These are phyloP conservation scores for Drosophila dives DNA, from an alignment of 2,888 invertebrate species.

Conservation along the genomic window DNA sequence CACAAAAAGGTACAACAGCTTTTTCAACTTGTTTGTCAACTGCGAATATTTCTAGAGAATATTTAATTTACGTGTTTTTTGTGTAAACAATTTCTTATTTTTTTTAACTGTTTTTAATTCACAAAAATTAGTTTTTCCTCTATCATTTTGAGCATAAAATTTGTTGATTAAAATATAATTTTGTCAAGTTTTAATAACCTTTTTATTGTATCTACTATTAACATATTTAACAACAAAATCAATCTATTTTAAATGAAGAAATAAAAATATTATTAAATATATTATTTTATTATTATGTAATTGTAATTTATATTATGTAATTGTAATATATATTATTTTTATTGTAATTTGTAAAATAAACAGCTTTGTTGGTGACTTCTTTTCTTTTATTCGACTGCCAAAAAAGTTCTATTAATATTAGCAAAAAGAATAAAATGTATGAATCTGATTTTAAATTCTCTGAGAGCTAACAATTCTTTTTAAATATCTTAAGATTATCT, in stretches of 20 bases:
- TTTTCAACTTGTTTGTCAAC: conserved; percentile 6
- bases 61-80: background rate
- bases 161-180: background rate
- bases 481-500: too few species aligned
- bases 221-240: background rate
- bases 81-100: background rate
- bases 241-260: background rate
- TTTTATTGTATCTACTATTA: too few species aligned
- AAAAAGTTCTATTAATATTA: background rate
- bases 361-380: background rate
- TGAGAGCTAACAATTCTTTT: background rate
- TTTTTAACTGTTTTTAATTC: too few species aligned
- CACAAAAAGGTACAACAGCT: conserved; percentile 14
- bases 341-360: too few species aligned
- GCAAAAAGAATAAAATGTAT: background rate
- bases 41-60: background rate
- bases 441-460: background rate
- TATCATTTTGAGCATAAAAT: background rate
- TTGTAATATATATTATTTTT: too few species aligned
- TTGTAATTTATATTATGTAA: too few species aligned
- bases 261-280: background rate
- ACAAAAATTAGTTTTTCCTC: background rate
- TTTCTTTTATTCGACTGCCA: background rate
- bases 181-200: background rate
- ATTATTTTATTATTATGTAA: too few species aligned